Conservation (phyloP, 2,888 invertebrate species). For the Crepidodera aurea region DNA sequence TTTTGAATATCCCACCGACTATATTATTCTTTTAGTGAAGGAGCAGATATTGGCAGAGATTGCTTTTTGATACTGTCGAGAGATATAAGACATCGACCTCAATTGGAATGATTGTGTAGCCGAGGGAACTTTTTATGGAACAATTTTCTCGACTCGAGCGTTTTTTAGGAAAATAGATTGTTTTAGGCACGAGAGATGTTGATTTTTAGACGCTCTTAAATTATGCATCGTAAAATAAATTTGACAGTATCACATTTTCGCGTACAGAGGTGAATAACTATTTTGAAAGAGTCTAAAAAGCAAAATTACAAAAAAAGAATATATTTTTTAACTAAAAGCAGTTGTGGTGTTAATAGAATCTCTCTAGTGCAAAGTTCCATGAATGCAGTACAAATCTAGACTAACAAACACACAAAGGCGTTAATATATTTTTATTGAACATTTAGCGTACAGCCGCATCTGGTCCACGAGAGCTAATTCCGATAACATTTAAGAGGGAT, state of each 20-base stretch:
- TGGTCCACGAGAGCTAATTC: constrained; percentile 51
- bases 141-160: constrained; percentile 5
- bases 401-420: too few relatives aligned
- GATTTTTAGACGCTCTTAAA: not conserved
- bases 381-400: too few relatives aligned
- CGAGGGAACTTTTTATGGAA: constrained; percentile 8
- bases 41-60: constrained; percentile 16
- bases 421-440: constrained; percentile 47
- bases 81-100: constrained; percentile 30
- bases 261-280: too few relatives aligned
- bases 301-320: too few relatives aligned
- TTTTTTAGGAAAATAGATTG: constrained; percentile 7
- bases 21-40: constrained; percentile 6
- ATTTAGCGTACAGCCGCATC: constrained; percentile 55
- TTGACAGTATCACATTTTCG: too few relatives aligned
- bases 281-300: too few relatives aligned
- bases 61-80: constrained; percentile 27
- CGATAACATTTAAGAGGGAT: constrained; percentile 50
- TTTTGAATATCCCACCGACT: not conserved
- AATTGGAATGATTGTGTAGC: constrained; percentile 26
- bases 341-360: too few relatives aligned
- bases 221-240: not conserved
- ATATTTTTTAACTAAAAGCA: too few relatives aligned
- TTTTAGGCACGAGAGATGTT: constrained; percentile 1
- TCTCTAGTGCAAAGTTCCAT: too few relatives aligned